Percentiles rank a stretch among this genome's conserved stretches.
These are phyloP conservation scores for Atrina japonica DNA, from an alignment of 2,888 invertebrate species.

Conservation along the genomic window DNA sequence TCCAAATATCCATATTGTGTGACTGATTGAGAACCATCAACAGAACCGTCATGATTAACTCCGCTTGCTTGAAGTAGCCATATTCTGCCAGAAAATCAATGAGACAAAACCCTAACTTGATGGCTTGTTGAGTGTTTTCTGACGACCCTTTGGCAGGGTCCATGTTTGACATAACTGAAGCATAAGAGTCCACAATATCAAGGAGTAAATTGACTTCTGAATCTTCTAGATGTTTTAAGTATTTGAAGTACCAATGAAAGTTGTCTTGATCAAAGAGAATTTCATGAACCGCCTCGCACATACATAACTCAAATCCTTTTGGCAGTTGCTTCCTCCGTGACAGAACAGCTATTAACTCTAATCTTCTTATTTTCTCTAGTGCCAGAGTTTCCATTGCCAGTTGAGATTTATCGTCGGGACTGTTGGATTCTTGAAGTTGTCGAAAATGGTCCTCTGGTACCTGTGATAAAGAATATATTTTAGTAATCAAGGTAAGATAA, in stretches of 20 bases:
- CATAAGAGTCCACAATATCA: conserved; percentile 65
- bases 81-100: conserved; percentile 69
- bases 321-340: conserved; percentile 67
- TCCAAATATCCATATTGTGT: conserved; percentile 70
- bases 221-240: conserved; percentile 62
- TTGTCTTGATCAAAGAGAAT: conserved; percentile 64
- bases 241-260: conserved; percentile 73
- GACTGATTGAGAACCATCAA: conserved; percentile 65
- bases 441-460: conserved; percentile 63
- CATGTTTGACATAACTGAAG: conserved; percentile 62
- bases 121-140: conserved; percentile 66
- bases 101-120: conserved; percentile 65
- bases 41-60: conserved; percentile 61
- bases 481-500: no score
- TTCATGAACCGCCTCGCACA: conserved; percentile 71
- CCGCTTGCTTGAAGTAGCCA: conserved; percentile 65
- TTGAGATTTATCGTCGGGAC: conserved; percentile 62
- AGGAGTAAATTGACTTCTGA: conserved; percentile 62
- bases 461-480: conserved; percentile 35
- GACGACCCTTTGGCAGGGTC: conserved; percentile 55
- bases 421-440: conserved; percentile 56
- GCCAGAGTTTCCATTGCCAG: conserved; percentile 64
- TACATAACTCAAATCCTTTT: conserved; percentile 72
- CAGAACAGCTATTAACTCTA: conserved; percentile 70
- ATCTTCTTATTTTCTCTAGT: conserved; percentile 63